phyloP scores from a whole-genome alignment of 2,113 vertebrate species.

The Mystacornis crossleyi region DNA sequence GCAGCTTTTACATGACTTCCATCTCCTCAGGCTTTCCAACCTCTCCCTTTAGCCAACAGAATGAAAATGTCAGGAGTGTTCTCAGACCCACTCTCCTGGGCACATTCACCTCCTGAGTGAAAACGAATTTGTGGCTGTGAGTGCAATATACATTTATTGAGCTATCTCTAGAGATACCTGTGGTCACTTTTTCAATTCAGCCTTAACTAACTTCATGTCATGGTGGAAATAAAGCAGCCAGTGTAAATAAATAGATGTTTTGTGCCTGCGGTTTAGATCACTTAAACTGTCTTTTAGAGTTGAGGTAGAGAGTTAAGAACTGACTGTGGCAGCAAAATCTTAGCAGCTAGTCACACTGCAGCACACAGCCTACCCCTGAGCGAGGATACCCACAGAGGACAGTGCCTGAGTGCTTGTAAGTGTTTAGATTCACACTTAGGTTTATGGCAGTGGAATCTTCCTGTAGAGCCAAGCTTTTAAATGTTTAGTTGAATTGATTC shows the following conservation, averaged over 20 bases:
- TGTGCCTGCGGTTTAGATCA: not conserved
- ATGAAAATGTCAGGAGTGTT: conserved; percentile 33
- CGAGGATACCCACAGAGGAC: not conserved
- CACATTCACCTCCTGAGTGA: not conserved
- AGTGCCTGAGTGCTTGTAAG: not conserved
- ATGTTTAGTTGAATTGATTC: not conserved
- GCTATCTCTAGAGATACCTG: not conserved
- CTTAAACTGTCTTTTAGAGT: not conserved
- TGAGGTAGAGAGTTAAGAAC: not conserved
- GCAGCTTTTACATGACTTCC: conserved; percentile 16
- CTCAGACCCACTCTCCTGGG: not conserved
- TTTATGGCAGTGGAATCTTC: not conserved
- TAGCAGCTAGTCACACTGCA: not conserved
- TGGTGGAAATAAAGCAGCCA: not conserved
- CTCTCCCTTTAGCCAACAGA: not conserved
- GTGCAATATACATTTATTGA: not conserved
- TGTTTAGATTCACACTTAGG: not conserved
- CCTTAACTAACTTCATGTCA: not conserved
- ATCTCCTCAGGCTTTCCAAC: not conserved
- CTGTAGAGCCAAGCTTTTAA: not conserved
- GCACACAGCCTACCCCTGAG: accelerated
- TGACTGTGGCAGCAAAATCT: not conserved
- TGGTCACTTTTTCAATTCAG: not conserved
- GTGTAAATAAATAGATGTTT: conserved; percentile 15
- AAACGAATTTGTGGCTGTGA: not conserved